phyloP scores from a whole-genome alignment of 2,113 vertebrate genomes.

The Galbula dea region DNA sequence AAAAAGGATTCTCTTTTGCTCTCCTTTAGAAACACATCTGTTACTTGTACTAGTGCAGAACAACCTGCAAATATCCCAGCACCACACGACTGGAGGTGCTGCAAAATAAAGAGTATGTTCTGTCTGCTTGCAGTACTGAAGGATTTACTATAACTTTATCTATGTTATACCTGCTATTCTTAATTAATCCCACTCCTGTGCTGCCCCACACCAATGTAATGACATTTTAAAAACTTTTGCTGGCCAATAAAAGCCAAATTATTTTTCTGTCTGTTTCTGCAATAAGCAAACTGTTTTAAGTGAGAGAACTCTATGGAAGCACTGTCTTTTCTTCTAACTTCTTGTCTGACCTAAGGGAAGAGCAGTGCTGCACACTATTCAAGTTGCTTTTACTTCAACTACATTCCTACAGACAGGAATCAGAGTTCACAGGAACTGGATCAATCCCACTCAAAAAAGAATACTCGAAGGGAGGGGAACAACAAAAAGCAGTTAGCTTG shows the following conservation, averaged over 20 bases:
- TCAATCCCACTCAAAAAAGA: not conserved
- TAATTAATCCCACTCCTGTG: not conserved
- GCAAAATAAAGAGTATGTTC: not conserved
- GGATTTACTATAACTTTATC: not conserved
- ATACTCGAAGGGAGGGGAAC: not conserved
- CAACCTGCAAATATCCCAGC: not conserved
- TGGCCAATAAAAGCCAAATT: not conserved
- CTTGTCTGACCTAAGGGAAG: not conserved
- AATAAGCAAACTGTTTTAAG: not conserved
- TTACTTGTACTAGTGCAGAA: not conserved
- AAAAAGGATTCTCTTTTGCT: not conserved
- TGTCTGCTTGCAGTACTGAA: rapidly evolving
- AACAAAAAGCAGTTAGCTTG: not conserved
- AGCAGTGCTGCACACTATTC: not conserved
- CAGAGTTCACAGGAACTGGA: not conserved
- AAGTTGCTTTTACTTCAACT: not conserved
- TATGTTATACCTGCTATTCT: not conserved
- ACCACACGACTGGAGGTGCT: not conserved
- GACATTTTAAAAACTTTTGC: not conserved
- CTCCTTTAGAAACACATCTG: not conserved
- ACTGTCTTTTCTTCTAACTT: not conserved
- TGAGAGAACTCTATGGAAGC: not conserved
- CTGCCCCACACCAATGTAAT: not conserved
- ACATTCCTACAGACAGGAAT: not conserved
- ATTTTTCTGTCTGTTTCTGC: not conserved